A percentile compares a stretch with the other conserved stretches of the same genome.
These are phyloP conservation scores for Mus minutoides DNA, from an alignment of 2,797 vertebrate genomes.

Conservation along the genomic window DNA sequence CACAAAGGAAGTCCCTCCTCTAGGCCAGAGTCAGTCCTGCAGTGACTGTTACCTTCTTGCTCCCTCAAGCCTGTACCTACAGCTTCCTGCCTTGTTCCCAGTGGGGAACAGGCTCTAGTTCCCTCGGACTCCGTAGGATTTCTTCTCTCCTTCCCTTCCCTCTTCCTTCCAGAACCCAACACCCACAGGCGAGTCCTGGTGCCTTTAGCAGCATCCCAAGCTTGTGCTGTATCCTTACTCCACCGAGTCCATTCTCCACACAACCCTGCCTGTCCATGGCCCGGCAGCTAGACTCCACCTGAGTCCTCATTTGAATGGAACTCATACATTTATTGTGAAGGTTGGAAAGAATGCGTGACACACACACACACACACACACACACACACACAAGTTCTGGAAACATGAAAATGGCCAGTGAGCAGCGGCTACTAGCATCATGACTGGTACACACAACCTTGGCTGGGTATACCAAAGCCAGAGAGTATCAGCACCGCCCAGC, in stretches of 20 bases:
- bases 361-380: neutral
- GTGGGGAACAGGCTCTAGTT: neutral
- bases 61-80: neutral
- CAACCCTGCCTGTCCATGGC: too few species aligned
- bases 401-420: neutral
- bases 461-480: neutral
- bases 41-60: too few species aligned
- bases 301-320: neutral
- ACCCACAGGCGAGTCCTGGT: neutral
- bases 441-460: neutral
- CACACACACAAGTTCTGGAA: neutral
- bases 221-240: neutral
- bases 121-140: neutral
- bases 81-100: neutral
- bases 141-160: neutral
- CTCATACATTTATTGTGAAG: neutral
- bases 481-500: neutral
- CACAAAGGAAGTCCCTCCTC: neutral
- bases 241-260: neutral
- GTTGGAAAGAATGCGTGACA: neutral
- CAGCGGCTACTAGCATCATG: neutral
- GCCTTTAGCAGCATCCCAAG: neutral
- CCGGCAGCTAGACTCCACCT: neutral
- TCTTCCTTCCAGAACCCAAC: neutral
- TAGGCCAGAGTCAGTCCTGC: neutral